Evolutionary conservation across 2,888 invertebrate species (phyloP).

Genomic region (Pandemis cinnamomeana): DNA sequence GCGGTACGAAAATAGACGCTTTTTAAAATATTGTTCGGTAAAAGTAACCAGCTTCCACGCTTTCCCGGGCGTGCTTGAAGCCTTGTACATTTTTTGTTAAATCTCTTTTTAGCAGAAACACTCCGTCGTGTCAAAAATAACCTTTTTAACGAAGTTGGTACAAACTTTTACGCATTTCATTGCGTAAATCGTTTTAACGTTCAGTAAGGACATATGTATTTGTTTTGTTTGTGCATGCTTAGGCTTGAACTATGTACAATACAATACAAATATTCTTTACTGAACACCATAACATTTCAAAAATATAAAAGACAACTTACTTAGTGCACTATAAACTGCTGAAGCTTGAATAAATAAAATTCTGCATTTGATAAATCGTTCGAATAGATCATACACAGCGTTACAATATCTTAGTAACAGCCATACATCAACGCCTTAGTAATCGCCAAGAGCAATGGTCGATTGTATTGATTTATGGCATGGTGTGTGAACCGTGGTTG

Average conservation of each 20-base stretch:
- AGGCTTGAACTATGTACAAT: too few species aligned
- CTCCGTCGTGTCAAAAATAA: neutral
- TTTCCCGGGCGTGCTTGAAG: neutral
- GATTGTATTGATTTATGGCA: conserved; percentile 18
- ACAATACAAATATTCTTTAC: too few species aligned
- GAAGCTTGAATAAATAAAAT: neutral
- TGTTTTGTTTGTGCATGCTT: too few species aligned
- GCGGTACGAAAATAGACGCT: conserved; percentile 39
- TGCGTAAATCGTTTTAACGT: too few species aligned
- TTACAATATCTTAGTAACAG: neutral
- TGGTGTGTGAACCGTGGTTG: conserved; percentile 10
- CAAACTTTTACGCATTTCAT: too few species aligned
- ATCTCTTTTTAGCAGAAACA: neutral
- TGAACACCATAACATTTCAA: too few species aligned
- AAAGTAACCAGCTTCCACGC: neutral
- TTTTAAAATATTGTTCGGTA: conserved; percentile 10
- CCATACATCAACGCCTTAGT: neutral
- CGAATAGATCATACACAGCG: neutral
- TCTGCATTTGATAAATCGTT: neutral
- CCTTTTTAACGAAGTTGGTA: conserved; percentile 1
- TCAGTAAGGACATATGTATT: too few species aligned
- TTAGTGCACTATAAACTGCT: neutral
- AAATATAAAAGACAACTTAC: too few species aligned
- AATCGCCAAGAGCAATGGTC: neutral
- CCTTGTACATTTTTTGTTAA: neutral